Base-by-base conservation (phyloP, 2,888 invertebrate species). In the Tachina grossa region DNA sequence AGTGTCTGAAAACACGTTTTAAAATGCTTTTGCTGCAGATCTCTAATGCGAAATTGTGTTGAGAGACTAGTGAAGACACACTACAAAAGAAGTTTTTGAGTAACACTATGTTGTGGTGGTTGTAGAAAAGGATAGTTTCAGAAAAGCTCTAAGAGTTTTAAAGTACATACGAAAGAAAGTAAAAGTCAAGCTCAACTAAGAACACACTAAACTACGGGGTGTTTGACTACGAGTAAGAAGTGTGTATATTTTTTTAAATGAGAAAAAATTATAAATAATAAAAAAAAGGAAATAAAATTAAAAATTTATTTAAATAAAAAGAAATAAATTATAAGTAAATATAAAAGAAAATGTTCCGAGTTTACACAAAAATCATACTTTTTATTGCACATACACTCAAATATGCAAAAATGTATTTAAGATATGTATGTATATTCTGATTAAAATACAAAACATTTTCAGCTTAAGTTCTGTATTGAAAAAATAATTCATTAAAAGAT, bases 141-240 rank as follows among this genome's bases (percentile, higher is more conserved):
- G 85, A 82, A 81, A 85, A 85, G 85, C 85, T 85, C 81, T 82
- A 85, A 63, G 43, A 79, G 59, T 68, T 66, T 61, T 14, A 53
- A 14, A 41, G 6, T 63, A 68, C 68, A 72, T 72, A 74, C 51
- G 71, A 77, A 77, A 83, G 51, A 77, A 77, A 83, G 51, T 72
- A 79, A 71, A 74, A 76, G 59, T 22, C 71, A 83, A 85, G 85
- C 85, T 85, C 43, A 83, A 84, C 77, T 84, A 84, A 61, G 76
- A 83, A 83, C 76, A 85, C 83, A 85, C 85, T 83, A 85, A 85
- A 83, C 85, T 85, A 85, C 85, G 6, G 79, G 83, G 68, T 69
- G 31, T 75, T 65, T 65, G 59, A 47, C 14, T 65, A 43, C 16
- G 41, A 47, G 16, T 31, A 68, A 61, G 45, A 19, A 43, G 68